Evolutionary conservation across 2,113 vertebrate genomes (phyloP), one percentile per base, ranked within the genome.

Genomic region (Paramisgurnus dabryanus): DNA sequence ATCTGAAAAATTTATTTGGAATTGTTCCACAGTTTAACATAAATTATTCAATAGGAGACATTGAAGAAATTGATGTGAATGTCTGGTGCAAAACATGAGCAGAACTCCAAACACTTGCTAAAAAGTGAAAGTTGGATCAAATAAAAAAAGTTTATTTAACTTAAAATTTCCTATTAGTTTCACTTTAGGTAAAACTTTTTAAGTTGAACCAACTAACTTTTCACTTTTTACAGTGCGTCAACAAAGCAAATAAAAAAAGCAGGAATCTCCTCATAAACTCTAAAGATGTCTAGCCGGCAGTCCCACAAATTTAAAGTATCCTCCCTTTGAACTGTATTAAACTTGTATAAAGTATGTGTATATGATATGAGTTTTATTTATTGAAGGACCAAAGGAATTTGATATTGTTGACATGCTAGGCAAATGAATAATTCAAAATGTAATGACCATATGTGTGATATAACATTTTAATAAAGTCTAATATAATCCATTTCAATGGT

Each of bases 321-420:
- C 88, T 91, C 86, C 87, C 78, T 69, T 90, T 91, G 88, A 88
- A 86, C 80, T 94, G 88, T 96, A 95, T 92, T 92, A 93, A 93
- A 94, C 90, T 93, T 96, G 91, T 95, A 94, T 90, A 95, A 92
- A 93, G 93, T 91, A 93, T 94, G 89, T 95, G 91, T 95, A 95
- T 94, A 93, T 92, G 94, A 96, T 95, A 95, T 93, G 95, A 95
- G 94, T 93, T 94, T 93, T 94, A 93, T 93, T 94, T 94, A 94
- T 94, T 94, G 92, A 93, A 92, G 93, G 93, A 94, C 93, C 93
- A 94, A 94, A 96, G 95, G 93, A 97, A 95, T 96, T 97, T 96
- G 94, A 95, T 96, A 93, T 85, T 68, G 81, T 90, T 89, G 88
- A 92, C 89, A 89, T 88, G 88, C 90, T 91, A 91, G 91, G 90